Evolutionary conservation across 2,797 vertebrate species (phyloP), one percentile per base, ranked within the genome.

Genomic region (Siniperca undulata): DNA sequence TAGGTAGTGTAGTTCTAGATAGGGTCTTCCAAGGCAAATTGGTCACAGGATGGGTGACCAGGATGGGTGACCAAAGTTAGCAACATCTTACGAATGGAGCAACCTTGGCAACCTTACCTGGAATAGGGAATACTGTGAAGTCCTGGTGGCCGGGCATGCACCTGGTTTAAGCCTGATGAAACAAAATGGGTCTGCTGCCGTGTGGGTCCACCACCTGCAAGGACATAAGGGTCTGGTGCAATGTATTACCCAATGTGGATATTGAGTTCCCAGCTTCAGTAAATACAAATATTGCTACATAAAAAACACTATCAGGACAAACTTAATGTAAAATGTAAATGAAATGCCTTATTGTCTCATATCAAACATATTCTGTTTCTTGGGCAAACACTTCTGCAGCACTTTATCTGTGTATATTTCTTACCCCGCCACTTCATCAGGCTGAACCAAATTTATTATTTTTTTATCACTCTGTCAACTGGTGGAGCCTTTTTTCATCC

Each of bases 381-480:
- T 55, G 22, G n/a, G 30, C 6, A 30, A 71, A 72, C 80, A 68
- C 20, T 56, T 64, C 27, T 60, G 72, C 40, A 46, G 50, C 58
- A 46, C 56, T 80, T 76, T 72, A 73, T 77, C 73, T 74, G 53
- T 65, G 20, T 64, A n/a, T 53, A 36, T 72, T 80, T 84, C 58
- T 40, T 11, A 46, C 34, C 8, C 24, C 16, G 5, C 78, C 59
- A 60, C 72, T 69, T 72, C 68, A 65, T 83, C 87, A 77, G 38
- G 22, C 84, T 58, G 38, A 27, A 46, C 50, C 60, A 61, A 74
- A 81, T 85, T 11, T 74, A 72, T 81, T 75, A 76, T 81, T 58
- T 87, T 72, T 80, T 69, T 74, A 69, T 86, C 76, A 56, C 64
- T 70, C 83, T 68, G 61, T 83, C 81, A 70, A 73, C 55, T 77